phyloP scores from a whole-genome alignment of 2,113 vertebrate species.

The Puma concolor region DNA sequence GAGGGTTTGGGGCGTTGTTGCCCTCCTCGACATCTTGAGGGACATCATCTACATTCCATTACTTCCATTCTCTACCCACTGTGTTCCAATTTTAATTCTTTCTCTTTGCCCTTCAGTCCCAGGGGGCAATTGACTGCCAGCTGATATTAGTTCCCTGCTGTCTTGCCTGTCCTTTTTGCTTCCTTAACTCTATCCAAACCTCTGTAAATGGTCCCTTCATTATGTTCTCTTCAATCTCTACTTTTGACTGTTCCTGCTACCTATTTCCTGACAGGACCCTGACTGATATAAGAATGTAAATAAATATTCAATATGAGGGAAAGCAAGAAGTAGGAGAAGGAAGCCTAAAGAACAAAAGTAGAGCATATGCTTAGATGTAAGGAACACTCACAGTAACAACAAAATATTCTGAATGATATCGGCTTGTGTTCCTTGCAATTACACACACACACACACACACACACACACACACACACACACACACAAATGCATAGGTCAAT shows the following conservation, averaged over 20 bases:
- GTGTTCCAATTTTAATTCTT: background rate
- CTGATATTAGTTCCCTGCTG: background rate
- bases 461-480: background rate
- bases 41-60: background rate
- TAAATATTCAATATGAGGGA: background rate
- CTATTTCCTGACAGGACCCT: background rate
- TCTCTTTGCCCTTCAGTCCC: background rate
- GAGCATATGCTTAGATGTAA: background rate
- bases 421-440: background rate
- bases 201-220: background rate
- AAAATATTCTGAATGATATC: background rate
- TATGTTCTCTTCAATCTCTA: background rate
- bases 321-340: background rate
- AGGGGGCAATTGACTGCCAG: background rate
- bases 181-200: background rate
- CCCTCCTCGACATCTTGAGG: background rate
- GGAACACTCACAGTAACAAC: background rate
- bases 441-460: background rate
- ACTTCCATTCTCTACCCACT: fast-evolving
- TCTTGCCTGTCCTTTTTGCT: background rate
- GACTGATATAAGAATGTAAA: background rate
- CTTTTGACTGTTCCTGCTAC: background rate
- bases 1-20: background rate
- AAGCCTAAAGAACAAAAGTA: background rate
- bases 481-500: background rate